These are phyloP conservation scores for Piaya cayana DNA, from an alignment of 2,113 vertebrate genomes.

Conservation along the genomic window DNA sequence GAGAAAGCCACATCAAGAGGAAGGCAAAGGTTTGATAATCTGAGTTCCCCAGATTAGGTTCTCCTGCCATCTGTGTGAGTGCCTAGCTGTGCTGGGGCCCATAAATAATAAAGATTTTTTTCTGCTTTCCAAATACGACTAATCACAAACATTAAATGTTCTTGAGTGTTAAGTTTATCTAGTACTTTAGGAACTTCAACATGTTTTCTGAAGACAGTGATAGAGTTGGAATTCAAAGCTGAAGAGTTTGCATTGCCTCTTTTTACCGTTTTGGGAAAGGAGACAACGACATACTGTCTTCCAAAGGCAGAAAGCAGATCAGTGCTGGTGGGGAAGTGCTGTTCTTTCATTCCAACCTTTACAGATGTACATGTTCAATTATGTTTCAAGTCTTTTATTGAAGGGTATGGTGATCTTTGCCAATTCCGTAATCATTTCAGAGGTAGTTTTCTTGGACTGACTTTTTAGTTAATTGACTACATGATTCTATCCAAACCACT, in stretches of 20 bases:
- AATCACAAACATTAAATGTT: neutral
- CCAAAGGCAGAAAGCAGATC: neutral
- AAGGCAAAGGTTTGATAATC: accelerated
- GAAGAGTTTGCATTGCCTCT: neutral
- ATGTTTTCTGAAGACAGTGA: neutral
- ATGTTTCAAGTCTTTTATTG: neutral
- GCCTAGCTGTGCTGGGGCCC: neutral
- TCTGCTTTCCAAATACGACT: neutral
- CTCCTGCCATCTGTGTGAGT: neutral
- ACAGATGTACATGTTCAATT: accelerated
- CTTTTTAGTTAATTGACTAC: neutral
- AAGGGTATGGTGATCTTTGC: neutral
- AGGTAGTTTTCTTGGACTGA: neutral
- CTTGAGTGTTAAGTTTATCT: neutral
- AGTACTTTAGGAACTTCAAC: neutral
- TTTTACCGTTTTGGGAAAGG: neutral
- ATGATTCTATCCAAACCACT: neutral
- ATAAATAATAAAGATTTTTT: neutral
- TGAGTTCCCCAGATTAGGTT: neutral
- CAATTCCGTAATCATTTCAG: neutral
- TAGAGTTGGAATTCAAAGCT: neutral
- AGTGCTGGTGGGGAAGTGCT: neutral
- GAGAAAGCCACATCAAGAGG: neutral
- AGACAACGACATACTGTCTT: accelerated
- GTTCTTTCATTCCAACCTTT: neutral